phyloP scores from a whole-genome alignment of 2,113 vertebrate genomes.

The Oncorhynchus masou region DNA sequence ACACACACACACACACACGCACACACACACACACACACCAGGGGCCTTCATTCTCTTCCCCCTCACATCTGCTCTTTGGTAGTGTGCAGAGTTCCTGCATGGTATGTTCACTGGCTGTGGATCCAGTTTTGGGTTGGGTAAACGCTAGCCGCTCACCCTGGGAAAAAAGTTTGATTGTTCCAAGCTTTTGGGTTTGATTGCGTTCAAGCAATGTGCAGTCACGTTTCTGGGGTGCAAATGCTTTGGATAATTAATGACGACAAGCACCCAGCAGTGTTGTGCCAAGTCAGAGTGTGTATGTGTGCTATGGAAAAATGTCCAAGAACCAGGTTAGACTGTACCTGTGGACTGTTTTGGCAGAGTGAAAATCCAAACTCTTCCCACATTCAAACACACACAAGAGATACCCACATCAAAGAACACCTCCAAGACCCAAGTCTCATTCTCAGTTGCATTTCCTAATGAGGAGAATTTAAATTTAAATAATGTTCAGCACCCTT shows the following conservation, averaged over 20 bases:
- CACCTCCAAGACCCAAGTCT: too few relatives aligned
- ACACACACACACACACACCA: background rate
- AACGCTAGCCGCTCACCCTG: slow-evolving; percentile 23
- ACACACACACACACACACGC: too few relatives aligned
- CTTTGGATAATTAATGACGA: background rate
- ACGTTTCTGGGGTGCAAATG: background rate
- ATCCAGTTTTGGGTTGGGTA: slow-evolving; percentile 52
- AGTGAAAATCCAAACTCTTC: too few relatives aligned
- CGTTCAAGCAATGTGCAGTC: background rate
- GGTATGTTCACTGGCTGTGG: slow-evolving; percentile 23
- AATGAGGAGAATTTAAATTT: too few relatives aligned
- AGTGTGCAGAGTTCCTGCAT: slow-evolving; percentile 49
- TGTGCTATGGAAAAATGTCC: too few relatives aligned
- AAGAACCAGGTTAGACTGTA: too few relatives aligned
- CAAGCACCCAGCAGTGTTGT: background rate
- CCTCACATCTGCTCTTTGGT: slow-evolving; percentile 69
- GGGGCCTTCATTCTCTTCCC: slow-evolving; percentile 52
- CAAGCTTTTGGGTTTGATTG: slow-evolving; percentile 24
- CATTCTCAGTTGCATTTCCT: too few relatives aligned
- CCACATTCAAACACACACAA: too few relatives aligned
- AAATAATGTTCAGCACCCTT: too few relatives aligned
- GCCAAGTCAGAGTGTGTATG: background rate
- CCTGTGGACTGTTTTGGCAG: too few relatives aligned
- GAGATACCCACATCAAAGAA: too few relatives aligned
- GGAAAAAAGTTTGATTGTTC: slow-evolving; percentile 39